Base-by-base conservation (phyloP, 2,797 vertebrate genomes). In the Champsocephalus esox region DNA sequence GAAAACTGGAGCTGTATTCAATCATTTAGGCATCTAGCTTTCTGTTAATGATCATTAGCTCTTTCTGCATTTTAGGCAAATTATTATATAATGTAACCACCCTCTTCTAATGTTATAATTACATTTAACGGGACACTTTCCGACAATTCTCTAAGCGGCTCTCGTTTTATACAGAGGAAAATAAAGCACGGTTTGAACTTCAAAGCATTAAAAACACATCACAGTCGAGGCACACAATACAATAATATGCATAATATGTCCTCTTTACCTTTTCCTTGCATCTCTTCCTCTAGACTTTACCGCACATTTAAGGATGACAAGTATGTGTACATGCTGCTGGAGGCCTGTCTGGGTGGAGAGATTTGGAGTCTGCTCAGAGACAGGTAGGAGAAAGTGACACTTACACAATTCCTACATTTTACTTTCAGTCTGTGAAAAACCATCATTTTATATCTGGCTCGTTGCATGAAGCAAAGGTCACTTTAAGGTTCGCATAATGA, bases 241-340 rank as follows among this genome's bases (percentile, higher is more conserved):
- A 38, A 38, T 7, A 19, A 19, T 38, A 6, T 9, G 34, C 34
- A 38, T 0, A 38, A 9, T 38, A 38, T 38, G 34, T 38, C 34
- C 34, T 38, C 28, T 2, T 28, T 0, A 75, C 48, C 38, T 10
- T 3, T 0, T 16, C 6, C 11, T 2, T 68, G 10, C 14, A n/a
- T 74, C 9, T 71, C 17, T 77, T 34, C 73, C 78, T 78, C 12
- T 92, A 98, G 97, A 70, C 78, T 98, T 1, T 98, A 97, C 81
- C 94, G 96, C n/a, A 98, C 97, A 0, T 99, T 98, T 90, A 97
- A 95, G 90, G 97, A 98, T 38, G 94, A 88, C 68, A 98, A 97
- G 72, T 99, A 96, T 0, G 97, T 98, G 3, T 99, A 98, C 92
- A 97, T 98, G 97, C 94, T 99, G 72, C 93, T 99, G 91, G 98